A percentile compares a stretch with the other conserved stretches of the same genome.
Evolutionary conservation across 1,140 invertebrate species (phyloP).

Genomic region (Acromyrmex echinatior): DNA sequence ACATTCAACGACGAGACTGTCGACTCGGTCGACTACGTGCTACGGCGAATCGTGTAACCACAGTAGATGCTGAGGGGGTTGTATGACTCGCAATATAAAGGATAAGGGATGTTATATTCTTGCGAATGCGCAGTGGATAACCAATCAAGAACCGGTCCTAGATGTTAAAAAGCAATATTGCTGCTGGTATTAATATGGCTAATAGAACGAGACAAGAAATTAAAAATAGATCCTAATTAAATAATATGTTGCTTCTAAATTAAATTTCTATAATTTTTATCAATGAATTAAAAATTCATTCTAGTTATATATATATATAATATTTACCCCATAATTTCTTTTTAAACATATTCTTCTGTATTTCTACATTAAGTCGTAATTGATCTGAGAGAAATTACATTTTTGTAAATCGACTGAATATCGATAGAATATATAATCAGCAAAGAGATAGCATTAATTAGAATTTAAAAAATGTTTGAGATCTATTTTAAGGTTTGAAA

Average conservation of each 20-base stretch:
- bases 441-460: not conserved
- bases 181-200: not conserved
- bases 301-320: too few species aligned
- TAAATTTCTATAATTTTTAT: not conserved
- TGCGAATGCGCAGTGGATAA: conserved; percentile 20
- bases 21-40: conserved; percentile 21
- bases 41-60: not conserved
- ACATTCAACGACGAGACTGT: conserved; percentile 11
- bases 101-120: conserved; percentile 9
- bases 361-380: not conserved
- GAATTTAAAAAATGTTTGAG: not conserved
- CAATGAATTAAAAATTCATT: not conserved
- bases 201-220: not conserved
- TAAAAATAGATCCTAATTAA: too few species aligned
- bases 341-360: not conserved
- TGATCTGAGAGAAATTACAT: not conserved
- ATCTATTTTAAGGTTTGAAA: not conserved
- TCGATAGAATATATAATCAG: not conserved
- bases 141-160: not conserved
- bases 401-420: not conserved
- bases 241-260: too few species aligned
- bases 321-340: too few species aligned
- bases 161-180: conserved; percentile 8
- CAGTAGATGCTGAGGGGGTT: not conserved
- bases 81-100: not conserved